phyloP scores from a whole-genome alignment of 2,113 vertebrate genomes.

The Todiramphus saurophagus region DNA sequence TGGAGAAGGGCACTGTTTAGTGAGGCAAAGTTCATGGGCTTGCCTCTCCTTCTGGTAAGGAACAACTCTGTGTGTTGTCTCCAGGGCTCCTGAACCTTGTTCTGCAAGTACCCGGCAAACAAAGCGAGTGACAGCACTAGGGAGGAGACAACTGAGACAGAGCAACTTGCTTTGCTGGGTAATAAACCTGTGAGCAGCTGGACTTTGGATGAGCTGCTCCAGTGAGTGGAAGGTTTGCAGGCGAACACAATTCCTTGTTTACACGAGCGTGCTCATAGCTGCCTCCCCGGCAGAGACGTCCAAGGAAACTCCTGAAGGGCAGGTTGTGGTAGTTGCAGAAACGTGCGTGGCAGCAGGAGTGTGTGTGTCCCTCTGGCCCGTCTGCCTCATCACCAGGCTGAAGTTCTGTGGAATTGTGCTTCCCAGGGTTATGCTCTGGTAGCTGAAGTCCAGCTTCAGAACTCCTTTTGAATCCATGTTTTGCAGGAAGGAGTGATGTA shows the following conservation, averaged over 20 bases:
- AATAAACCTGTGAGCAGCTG: constrained; percentile 15
- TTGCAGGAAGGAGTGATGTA: background rate
- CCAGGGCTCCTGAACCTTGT: background rate
- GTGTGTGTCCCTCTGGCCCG: background rate
- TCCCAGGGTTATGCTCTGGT: background rate
- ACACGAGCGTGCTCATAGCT: accelerated
- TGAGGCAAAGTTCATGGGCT: constrained; percentile 31
- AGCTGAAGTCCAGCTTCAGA: background rate
- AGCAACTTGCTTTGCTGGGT: background rate
- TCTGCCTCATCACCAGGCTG: background rate
- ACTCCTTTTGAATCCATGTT: background rate
- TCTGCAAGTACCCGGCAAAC: background rate
- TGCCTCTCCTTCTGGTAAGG: background rate
- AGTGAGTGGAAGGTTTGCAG: background rate
- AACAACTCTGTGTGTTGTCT: background rate
- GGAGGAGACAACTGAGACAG: background rate
- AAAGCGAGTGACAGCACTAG: accelerated
- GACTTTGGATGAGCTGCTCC: constrained; percentile 48
- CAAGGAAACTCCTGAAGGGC: background rate
- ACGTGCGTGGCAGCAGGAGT: background rate
- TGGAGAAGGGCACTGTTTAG: background rate
- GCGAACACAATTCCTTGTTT: background rate
- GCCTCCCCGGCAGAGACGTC: background rate
- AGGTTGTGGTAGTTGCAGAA: background rate
- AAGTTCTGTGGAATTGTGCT: background rate